These are phyloP conservation scores for Streptopelia turtur DNA, from an alignment of 2,797 vertebrate species.

Conservation along the genomic window DNA sequence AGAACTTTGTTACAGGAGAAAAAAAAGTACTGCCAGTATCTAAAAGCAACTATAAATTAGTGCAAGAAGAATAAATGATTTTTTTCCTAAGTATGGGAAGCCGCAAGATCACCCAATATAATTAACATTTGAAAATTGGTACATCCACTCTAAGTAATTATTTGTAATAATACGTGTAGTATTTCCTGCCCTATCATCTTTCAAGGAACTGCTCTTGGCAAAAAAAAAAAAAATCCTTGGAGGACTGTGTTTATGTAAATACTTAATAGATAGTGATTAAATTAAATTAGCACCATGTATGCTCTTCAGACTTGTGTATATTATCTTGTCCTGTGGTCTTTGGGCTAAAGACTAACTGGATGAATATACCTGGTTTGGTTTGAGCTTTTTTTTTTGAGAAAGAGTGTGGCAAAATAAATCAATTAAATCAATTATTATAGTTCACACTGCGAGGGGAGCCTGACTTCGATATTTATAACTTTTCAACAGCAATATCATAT, in stretches of 20 bases:
- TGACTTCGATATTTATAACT: not conserved
- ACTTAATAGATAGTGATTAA: slow-evolving; percentile 14
- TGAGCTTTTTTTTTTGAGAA: not conserved
- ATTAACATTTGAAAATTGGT: slow-evolving; percentile 24
- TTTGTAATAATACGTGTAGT: not conserved
- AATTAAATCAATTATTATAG: not conserved
- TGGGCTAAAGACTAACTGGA: not conserved
- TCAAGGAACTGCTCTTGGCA: slow-evolving; percentile 16
- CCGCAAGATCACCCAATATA: not conserved
- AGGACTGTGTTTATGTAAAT: slow-evolving; percentile 46
- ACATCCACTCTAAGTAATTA: not conserved
- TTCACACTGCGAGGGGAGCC: not conserved
- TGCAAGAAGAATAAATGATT: not conserved
- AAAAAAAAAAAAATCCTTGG: not conserved
- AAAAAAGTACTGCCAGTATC: not conserved
- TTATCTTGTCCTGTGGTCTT: not conserved
- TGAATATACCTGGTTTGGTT: not conserved
- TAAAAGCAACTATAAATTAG: not conserved
- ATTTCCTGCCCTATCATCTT: not conserved
- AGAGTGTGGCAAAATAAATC: not conserved
- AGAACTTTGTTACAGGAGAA: not conserved
- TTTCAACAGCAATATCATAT: not conserved
- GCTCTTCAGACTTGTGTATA: not conserved
- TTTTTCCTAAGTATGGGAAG: not conserved
- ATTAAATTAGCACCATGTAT: not conserved